Base-by-base conservation (phyloP, 2,797 vertebrate species). In the Chaetophractus vellerosus region DNA sequence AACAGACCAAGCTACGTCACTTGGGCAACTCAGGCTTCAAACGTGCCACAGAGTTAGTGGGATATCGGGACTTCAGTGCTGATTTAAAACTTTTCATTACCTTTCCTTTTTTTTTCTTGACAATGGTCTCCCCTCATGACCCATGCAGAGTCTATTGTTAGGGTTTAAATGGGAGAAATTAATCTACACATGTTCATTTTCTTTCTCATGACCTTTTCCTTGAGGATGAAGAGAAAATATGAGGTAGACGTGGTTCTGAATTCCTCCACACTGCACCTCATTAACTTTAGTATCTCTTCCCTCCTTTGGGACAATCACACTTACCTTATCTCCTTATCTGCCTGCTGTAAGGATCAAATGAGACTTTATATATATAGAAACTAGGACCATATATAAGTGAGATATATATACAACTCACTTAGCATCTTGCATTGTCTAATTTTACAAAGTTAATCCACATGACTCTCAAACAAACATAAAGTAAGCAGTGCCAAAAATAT, bases 381-480 rank as follows among this genome's bases (percentile, higher is more conserved):
- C 5, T 45, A 45, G 45, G 45, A 45, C 45, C 45, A 45, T 5
- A 45, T 45, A 45, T 45, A 45, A 45, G 10, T 45, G 45, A 45
- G 45, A 31, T n/a, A 33, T 4, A 50, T 16, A 1, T 1, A n/a
- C n/a, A 5, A 18, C 14, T 10, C 50, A 31, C n/a, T 78, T 61
- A 57, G 11, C 18, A 61, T 36, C 81, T 59, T 21, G 80, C 64
- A 48, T 21, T 55, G 38, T 19, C 24, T 18, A 66, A 38, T n/a
- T 78, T 93, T 52, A 31, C 50, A 19, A 80, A 64, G 50, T 80
- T 71, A 87, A 87, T 59, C 71, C 66, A 24, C 21, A 66, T 71
- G 66, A 90, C 5, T 83, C 26, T 61, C 61, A 24, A 38, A 28
- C 28, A 84, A 95, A 89, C 48, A 2, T 12, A 91, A 88, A 88